Evolutionary conservation across 2,113 vertebrate species (phyloP).

Genomic region (Grus americana): DNA sequence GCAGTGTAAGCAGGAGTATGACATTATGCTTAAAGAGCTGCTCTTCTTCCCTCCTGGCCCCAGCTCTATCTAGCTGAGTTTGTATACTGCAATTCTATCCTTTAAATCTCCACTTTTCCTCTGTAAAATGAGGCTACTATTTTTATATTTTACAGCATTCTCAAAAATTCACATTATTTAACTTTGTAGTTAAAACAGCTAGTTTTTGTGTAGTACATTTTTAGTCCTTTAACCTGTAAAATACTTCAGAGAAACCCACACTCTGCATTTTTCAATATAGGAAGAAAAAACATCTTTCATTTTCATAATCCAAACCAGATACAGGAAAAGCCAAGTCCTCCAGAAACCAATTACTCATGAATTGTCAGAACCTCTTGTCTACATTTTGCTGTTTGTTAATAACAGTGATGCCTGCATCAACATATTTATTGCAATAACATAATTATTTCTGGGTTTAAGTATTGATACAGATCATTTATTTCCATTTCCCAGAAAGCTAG

Average conservation of each 20-base stretch:
- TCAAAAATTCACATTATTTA: not conserved
- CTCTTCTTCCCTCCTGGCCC: not conserved
- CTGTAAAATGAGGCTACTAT: not conserved
- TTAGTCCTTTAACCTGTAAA: not conserved
- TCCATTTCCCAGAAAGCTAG: not conserved
- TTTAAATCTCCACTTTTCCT: not conserved
- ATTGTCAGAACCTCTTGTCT: not conserved
- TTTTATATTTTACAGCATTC: not conserved
- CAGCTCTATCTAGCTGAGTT: not conserved
- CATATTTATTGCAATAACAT: not conserved
- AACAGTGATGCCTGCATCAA: not conserved
- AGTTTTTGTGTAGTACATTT: not conserved
- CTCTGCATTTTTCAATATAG: not conserved
- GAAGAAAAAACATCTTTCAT: not conserved
- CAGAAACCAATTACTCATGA: not conserved
- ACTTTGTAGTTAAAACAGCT: not conserved
- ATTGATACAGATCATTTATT: not conserved
- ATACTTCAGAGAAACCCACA: not conserved
- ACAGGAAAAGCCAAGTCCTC: not conserved
- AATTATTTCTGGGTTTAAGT: not conserved
- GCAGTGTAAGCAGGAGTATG: not conserved
- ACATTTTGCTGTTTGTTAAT: not conserved
- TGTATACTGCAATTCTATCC: not conserved
- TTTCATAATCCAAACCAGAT: not conserved
- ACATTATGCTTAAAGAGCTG: not conserved